Conservation (phyloP, 2,888 invertebrate species). For the Dryococelus australis region DNA sequence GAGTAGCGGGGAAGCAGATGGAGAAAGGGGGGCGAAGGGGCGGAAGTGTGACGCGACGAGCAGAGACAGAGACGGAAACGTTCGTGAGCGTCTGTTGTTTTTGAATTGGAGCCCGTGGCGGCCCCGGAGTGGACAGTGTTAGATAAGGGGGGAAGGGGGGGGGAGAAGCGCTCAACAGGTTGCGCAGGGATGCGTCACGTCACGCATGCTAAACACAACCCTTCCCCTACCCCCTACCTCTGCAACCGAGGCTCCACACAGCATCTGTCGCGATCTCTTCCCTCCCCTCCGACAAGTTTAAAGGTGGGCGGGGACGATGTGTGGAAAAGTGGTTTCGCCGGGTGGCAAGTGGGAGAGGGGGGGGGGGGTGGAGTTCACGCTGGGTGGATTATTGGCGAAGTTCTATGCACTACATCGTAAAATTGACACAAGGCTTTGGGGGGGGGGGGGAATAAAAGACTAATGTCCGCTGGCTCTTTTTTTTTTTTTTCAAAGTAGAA, state of each 20-base stretch:
- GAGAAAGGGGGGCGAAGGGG: neutral
- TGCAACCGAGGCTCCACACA: neutral
- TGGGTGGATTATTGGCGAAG: constrained; percentile 4
- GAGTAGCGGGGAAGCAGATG: neutral
- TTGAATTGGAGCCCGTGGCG: constrained; percentile 22
- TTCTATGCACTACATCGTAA: neutral
- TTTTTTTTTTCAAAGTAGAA: no score
- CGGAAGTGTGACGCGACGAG: neutral
- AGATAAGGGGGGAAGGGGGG: neutral
- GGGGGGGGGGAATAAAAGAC: no score
- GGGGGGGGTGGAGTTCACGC: neutral
- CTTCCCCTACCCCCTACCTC: neutral
- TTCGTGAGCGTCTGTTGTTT: constrained; percentile 27
- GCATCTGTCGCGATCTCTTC: constrained; percentile 16
- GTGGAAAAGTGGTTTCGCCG: neutral
- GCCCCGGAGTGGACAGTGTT: neutral
- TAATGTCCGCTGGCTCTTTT: no score
- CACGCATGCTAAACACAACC: constrained; percentile 16
- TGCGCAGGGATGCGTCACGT: neutral
- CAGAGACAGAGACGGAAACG: neutral
- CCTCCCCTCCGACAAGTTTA: neutral
- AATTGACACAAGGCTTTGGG: no score
- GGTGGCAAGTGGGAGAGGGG: neutral
- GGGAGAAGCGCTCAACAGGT: neutral
- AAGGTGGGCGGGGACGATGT: neutral